A percentile compares a stretch with the other conserved stretches of the same genome.
phyloP scores from a whole-genome alignment of 2,113 vertebrate genomes.

The Loxodonta africana region DNA sequence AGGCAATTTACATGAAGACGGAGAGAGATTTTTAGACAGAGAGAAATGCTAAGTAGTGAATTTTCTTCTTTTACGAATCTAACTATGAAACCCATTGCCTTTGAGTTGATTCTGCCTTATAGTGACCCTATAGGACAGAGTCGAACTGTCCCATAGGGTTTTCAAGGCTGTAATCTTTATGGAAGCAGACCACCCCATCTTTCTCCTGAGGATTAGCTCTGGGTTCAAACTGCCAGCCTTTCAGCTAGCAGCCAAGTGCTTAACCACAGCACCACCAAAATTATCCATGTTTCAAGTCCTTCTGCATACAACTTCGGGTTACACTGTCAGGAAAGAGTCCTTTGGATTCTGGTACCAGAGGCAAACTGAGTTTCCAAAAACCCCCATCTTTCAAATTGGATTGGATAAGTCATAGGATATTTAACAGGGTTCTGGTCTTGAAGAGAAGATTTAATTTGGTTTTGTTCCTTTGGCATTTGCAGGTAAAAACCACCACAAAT shows the following conservation, averaged over 20 bases:
- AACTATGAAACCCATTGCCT: neutral
- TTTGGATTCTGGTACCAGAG: conserved; percentile 41
- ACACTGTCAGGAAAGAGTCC: conserved; percentile 54
- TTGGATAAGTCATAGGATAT: conserved; percentile 55
- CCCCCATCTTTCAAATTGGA: conserved; percentile 78
- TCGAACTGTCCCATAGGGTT: neutral
- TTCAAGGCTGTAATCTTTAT: neutral
- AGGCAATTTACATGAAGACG: neutral
- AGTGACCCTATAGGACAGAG: neutral
- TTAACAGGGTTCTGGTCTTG: conserved; percentile 76
- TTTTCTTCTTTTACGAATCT: conserved; percentile 27
- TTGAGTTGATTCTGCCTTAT: neutral
- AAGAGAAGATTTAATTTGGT: conserved; percentile 83
- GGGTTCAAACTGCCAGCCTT: neutral
- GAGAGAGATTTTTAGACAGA: conserved; percentile 12
- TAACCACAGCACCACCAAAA: neutral
- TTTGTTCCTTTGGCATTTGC: conserved; percentile 81
- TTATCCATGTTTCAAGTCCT: neutral
- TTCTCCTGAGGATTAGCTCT: neutral
- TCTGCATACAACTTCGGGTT: neutral
- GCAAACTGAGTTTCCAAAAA: conserved; percentile 66
- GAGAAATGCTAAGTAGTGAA: conserved; percentile 12
- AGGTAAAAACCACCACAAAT: conserved; percentile 87
- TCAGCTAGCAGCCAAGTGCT: neutral
- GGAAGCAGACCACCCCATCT: neutral